phyloP scores from a whole-genome alignment of 2,888 invertebrate species.

The Argynnis bischoffii region DNA sequence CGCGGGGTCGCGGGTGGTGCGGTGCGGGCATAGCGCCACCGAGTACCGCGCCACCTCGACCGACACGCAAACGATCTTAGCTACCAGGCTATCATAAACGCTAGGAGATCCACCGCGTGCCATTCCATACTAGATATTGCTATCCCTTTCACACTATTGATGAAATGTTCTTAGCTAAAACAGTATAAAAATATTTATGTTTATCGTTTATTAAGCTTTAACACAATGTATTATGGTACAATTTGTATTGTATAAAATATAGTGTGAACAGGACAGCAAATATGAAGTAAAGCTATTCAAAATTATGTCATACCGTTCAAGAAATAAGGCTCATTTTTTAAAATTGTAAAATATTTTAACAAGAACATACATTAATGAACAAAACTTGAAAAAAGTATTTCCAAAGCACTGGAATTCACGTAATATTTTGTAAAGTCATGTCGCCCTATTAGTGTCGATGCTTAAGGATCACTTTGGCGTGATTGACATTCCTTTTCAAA shows the following conservation, averaged over 20 bases:
- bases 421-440: conserved; percentile 67
- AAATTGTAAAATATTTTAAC: not conserved
- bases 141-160: conserved; percentile 61
- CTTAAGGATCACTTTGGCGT: conserved; percentile 80
- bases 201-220: not conserved
- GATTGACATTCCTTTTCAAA: conserved; percentile 73
- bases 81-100: conserved; percentile 67
- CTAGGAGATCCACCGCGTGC: conserved; percentile 46
- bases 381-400: conserved; percentile 44
- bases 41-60: conserved; percentile 78
- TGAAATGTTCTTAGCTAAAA: conserved; percentile 43
- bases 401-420: conserved; percentile 60
- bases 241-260: not conserved
- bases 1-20: conserved; percentile 33
- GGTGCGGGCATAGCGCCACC: conserved; percentile 46
- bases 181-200: not conserved
- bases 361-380: conserved; percentile 34
- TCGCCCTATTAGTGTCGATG: conserved; percentile 69
- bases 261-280: not conserved
- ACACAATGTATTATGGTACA: not conserved
- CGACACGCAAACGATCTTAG: conserved; percentile 78
- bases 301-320: accelerated
- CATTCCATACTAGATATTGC: conserved; percentile 47
- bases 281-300: not conserved
- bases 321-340: not conserved